Base-by-base conservation (phyloP, 2,797 vertebrate genomes). In the Enteromius trimaculatus region DNA sequence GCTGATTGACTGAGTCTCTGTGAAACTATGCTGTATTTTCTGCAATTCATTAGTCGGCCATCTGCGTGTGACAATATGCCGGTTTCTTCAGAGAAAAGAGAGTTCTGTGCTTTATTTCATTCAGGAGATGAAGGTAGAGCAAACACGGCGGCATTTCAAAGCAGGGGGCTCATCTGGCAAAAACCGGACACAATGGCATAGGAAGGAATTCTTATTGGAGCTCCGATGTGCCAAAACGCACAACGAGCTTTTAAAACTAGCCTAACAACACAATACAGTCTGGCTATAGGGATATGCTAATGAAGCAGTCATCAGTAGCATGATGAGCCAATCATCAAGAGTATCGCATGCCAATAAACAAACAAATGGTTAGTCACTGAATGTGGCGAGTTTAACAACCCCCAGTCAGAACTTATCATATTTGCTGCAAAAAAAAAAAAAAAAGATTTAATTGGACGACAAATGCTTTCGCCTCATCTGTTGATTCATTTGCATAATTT, bases 401-500 rank as follows among this genome's bases (percentile, higher is more conserved):
- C 51, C 82, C 64, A 55, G 51, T 69, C 16, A 44, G 39, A 76
- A 81, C 80, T 74, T 77, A 72, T 84, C 68, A 65, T 80, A 87
- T 70, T 79, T 85, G 77, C 70, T 83, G 75, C 69, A 77, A 80
- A 83, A 71, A 55, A 55, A 7, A 16, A 49, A 19, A 51, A 53
- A 53, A 23, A 64, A 80, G 78, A 31, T 60, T 51, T 85, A 81
- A 86, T 86, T 86, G 86, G 85, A 82, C 26, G 23, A 78, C 60
- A 62, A 82, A 84, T 51, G 70, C 77, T 86, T 85, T 84, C 47
- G 47, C 74, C 58, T 90, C 85, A 86, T 87, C 85, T 87, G 85
- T 81, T 85, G 83, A 74, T 72, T 81, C 75, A 90, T 88, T 84
- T 86, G 74, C 79, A 88, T 84, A 81, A 87, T 85, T 86, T 86